Percentiles rank a stretch among this genome's conserved stretches.
phyloP scores from a whole-genome alignment of 1,140 invertebrate species.

The Druon quercuslanigerum region DNA sequence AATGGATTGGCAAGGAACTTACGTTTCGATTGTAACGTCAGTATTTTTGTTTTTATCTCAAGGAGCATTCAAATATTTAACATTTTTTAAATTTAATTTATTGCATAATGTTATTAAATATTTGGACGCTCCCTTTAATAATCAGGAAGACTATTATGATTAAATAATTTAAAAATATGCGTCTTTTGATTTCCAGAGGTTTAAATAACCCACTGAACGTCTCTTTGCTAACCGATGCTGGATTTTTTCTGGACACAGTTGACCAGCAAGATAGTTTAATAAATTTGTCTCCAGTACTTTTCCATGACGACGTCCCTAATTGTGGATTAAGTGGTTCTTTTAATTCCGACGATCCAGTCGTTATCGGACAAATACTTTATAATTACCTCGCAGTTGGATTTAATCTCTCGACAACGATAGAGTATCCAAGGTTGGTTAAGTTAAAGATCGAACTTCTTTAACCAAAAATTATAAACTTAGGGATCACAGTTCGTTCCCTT shows the following conservation, averaged over 20 bases:
- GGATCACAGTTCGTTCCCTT: too few relatives aligned
- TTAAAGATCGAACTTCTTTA: slow-evolving; percentile 1
- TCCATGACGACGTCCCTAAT: slow-evolving; percentile 52
- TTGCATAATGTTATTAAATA: neutral
- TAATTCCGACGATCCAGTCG: slow-evolving; percentile 63
- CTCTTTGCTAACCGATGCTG: slow-evolving; percentile 59
- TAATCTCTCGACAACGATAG: slow-evolving; percentile 66
- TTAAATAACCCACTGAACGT: slow-evolving; percentile 60
- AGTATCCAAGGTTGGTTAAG: slow-evolving; percentile 66
- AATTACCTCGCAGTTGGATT: slow-evolving; percentile 63
- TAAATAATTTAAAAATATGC: slow-evolving; percentile 28
- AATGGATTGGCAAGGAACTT: slow-evolving; percentile 81
- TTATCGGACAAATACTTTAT: slow-evolving; percentile 66
- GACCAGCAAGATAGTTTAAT: slow-evolving; percentile 59
- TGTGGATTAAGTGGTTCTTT: slow-evolving; percentile 65
- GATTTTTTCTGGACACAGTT: slow-evolving; percentile 64
- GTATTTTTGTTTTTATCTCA: slow-evolving; percentile 60
- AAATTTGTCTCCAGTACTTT: slow-evolving; percentile 62
- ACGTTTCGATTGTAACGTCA: slow-evolving; percentile 84
- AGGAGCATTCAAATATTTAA: slow-evolving; percentile 27
- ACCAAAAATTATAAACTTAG: slow-evolving; percentile 33
- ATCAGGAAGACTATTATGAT: neutral
- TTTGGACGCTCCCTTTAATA: neutral
- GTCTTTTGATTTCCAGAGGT: slow-evolving; percentile 47
- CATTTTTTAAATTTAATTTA: slow-evolving; percentile 29